A percentile compares a stretch with the other conserved stretches of the same genome.
Evolutionary conservation across 2,888 invertebrate genomes (phyloP).

Genomic region (Melieria omissa): DNA sequence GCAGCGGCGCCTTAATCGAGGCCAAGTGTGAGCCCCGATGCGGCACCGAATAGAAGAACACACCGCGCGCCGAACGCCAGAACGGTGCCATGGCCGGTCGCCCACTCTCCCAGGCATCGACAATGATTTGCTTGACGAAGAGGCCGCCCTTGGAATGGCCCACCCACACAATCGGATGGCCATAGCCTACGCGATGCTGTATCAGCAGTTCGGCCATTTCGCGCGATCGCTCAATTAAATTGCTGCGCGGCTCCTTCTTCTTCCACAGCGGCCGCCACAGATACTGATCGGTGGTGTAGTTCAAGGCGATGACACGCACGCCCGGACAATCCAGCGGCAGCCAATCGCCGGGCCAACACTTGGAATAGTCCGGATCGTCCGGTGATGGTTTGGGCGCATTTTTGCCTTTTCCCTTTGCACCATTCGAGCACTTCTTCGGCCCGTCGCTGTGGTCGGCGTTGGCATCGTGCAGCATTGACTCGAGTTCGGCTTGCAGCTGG

Average conservation of each 20-base stretch:
- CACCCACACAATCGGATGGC: constrained; percentile 86
- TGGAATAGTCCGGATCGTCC: constrained; percentile 69
- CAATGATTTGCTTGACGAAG: constrained; percentile 84
- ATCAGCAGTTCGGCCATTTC: constrained; percentile 79
- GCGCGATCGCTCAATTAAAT: constrained; percentile 75
- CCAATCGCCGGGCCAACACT: constrained; percentile 91
- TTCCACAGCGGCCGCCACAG: constrained; percentile 83
- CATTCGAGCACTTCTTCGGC: constrained; percentile 16
- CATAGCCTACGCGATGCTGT: constrained; percentile 75
- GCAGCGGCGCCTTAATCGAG: constrained; percentile 77
- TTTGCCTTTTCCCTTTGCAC: constrained; percentile 26
- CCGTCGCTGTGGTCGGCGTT: constrained; percentile 13
- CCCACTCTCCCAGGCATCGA: constrained; percentile 72
- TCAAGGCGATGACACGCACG: constrained; percentile 81
- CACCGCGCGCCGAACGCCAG: constrained; percentile 72
- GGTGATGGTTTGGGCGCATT: constrained; percentile 38
- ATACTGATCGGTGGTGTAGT: constrained; percentile 83
- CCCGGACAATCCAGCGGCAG: constrained; percentile 80
- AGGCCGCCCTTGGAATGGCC: constrained; percentile 86
- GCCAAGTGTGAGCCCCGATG: constrained; percentile 85
- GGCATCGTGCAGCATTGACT: constrained; percentile 48
- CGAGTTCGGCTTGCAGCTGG: constrained; percentile 52
- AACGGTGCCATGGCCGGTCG: constrained; percentile 66
- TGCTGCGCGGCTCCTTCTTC: constrained; percentile 73
- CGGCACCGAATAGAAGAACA: constrained; percentile 89